These are phyloP conservation scores for Parthenolecanium corni DNA, from an alignment of 2,888 invertebrate species.

Conservation along the genomic window DNA sequence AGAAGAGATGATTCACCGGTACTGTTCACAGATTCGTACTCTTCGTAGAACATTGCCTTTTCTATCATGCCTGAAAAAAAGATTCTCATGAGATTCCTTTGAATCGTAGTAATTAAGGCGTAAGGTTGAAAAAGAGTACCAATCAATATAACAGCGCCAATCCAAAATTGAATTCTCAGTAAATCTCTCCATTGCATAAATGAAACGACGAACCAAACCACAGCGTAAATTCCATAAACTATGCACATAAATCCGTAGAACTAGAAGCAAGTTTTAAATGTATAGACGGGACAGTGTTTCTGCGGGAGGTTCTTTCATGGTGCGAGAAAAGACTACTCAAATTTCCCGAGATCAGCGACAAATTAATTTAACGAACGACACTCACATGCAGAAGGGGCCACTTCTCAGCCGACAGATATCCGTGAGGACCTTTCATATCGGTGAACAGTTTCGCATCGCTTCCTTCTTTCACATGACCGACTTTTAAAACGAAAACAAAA, in stretches of 20 bases:
- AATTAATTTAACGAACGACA: conserved; percentile 28
- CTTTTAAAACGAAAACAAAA: too few species aligned
- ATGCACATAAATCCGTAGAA: conserved; percentile 86
- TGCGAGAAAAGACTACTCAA: neutral
- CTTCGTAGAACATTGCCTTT: conserved; percentile 81
- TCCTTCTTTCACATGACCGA: too few species aligned
- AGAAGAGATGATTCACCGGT: conserved; percentile 44
- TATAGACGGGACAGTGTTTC: neutral
- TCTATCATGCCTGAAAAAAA: conserved; percentile 53
- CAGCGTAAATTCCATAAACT: conserved; percentile 69
- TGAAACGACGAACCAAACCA: conserved; percentile 71
- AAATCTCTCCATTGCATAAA: conserved; percentile 83
- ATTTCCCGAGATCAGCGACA: too few species aligned
- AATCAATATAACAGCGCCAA: conserved; percentile 77
- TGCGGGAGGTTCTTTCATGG: neutral
- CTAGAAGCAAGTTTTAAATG: conserved; percentile 39
- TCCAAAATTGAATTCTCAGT: conserved; percentile 89
- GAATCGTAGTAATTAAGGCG: neutral
- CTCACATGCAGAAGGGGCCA: conserved; percentile 74
- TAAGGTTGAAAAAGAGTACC: conserved; percentile 23
- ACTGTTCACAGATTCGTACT: conserved; percentile 65
- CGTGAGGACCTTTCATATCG: conserved; percentile 58
- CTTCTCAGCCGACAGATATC: conserved; percentile 69
- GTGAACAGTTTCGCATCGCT: conserved; percentile 4
- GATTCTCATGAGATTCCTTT: conserved; percentile 36